Percentiles rank a stretch among this genome's conserved stretches.
Evolutionary conservation across 1,140 invertebrate genomes (phyloP).

Genomic region (Conus betulinus): DNA sequence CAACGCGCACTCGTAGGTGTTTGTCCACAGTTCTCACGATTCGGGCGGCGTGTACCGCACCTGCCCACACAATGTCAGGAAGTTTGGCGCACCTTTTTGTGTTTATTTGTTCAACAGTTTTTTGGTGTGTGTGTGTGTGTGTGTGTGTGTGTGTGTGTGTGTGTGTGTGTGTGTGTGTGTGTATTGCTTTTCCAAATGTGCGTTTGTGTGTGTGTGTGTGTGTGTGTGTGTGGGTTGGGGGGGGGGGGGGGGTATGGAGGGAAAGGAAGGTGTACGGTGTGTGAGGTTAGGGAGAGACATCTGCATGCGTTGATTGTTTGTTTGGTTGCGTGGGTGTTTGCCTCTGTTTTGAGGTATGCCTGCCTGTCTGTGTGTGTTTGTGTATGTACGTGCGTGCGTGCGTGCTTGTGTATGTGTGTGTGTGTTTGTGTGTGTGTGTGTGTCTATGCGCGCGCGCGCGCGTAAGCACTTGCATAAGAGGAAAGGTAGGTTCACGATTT

Average conservation of each 20-base stretch:
- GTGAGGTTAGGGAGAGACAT: no score
- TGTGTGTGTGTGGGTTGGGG: no score
- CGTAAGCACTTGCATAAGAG: neutral
- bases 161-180: constrained; percentile 5
- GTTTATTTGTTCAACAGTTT: no score
- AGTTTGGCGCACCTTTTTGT: no score
- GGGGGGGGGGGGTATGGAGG: no score
- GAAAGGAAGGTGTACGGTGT: no score
- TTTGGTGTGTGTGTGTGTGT: neutral
- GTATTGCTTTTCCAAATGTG: neutral
- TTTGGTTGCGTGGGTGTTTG: neutral
- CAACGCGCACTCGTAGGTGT: no score
- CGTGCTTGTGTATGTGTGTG: neutral
- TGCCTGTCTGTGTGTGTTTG: neutral
- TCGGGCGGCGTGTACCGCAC: no score
- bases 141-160: neutral
- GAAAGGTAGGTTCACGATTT: neutral
- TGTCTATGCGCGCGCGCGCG: neutral
- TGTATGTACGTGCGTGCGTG: neutral
- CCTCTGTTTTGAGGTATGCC: neutral
- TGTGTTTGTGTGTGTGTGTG: neutral
- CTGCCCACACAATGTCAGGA: no score
- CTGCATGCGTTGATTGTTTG: neutral
- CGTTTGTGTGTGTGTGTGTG: no score
- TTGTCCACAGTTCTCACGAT: no score